phyloP scores from a whole-genome alignment of 2,797 vertebrate species.

The Paratrypauchen microcephalus region DNA sequence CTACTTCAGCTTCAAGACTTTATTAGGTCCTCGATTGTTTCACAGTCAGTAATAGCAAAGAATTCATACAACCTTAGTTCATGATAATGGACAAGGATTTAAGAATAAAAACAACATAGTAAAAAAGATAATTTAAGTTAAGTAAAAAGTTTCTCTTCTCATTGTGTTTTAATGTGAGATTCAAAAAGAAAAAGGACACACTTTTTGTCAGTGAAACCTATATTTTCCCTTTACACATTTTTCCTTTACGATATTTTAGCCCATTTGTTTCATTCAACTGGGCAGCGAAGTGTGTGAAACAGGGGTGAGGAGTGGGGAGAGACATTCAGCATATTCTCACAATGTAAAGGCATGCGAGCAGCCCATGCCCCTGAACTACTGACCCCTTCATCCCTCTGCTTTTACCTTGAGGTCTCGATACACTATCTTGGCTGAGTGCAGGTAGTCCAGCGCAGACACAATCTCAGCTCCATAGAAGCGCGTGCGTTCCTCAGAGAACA shows the following conservation, averaged over 20 bases:
- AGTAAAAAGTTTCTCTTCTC: too few species aligned
- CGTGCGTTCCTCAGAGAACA: slow-evolving; percentile 98
- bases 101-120: too few species aligned
- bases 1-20: background rate
- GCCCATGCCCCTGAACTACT: background rate
- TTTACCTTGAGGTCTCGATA: slow-evolving; percentile 99
- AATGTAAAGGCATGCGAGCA: background rate
- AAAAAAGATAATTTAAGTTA: too few species aligned
- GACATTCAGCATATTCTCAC: background rate
- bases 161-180: too few species aligned
- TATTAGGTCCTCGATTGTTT: too few species aligned
- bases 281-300: background rate
- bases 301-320: background rate
- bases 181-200: background rate
- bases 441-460: slow-evolving; percentile 95
- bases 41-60: too few species aligned
- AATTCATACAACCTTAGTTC: too few species aligned
- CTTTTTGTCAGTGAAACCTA: background rate
- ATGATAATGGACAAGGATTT: too few species aligned
- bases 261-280: background rate
- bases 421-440: slow-evolving; percentile 98
- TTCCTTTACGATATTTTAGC: background rate
- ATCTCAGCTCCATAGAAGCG: slow-evolving; percentile 98
- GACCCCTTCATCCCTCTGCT: slow-evolving; percentile 35
- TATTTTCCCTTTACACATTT: too few species aligned